Conservation (phyloP, 2,888 invertebrate species). For the Drosophila merina region DNA sequence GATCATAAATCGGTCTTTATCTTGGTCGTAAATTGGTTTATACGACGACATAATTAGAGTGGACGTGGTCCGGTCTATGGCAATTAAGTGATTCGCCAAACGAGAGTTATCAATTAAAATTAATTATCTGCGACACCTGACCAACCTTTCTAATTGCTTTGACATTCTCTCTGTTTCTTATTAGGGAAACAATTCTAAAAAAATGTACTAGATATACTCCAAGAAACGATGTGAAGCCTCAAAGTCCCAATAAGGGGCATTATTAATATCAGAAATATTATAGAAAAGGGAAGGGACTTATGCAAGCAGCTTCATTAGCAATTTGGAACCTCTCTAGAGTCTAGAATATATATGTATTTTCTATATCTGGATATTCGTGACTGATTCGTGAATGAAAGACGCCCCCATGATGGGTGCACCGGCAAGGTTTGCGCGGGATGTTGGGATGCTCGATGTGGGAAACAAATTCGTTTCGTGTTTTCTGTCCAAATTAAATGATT, state of each 20-base stretch:
- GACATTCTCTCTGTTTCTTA: slow-evolving; percentile 5
- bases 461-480: slow-evolving; percentile 32
- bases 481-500: slow-evolving; percentile 28
- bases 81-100: slow-evolving; percentile 29
- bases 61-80: slow-evolving; percentile 10
- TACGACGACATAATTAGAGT: slow-evolving; percentile 35
- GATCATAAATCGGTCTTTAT: slow-evolving; percentile 8
- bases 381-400: slow-evolving; percentile 28
- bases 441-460: slow-evolving; percentile 10
- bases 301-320: slow-evolving; percentile 37
- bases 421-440: neutral
- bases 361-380: slow-evolving; percentile 40
- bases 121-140: slow-evolving; percentile 38
- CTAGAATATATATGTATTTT: slow-evolving; percentile 11
- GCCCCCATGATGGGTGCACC: slow-evolving; percentile 30
- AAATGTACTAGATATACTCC: neutral
- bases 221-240: too few relatives aligned
- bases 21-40: slow-evolving; percentile 15
- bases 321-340: slow-evolving; percentile 31
- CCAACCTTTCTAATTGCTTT: slow-evolving; percentile 35
- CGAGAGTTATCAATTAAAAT: slow-evolving; percentile 28
- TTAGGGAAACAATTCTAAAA: neutral
- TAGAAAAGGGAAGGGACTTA: slow-evolving; percentile 42
- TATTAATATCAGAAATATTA: neutral
- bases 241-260: neutral